Evolutionary conservation across 2,888 invertebrate species (phyloP).

Genomic region (Calameuta pallipes): DNA sequence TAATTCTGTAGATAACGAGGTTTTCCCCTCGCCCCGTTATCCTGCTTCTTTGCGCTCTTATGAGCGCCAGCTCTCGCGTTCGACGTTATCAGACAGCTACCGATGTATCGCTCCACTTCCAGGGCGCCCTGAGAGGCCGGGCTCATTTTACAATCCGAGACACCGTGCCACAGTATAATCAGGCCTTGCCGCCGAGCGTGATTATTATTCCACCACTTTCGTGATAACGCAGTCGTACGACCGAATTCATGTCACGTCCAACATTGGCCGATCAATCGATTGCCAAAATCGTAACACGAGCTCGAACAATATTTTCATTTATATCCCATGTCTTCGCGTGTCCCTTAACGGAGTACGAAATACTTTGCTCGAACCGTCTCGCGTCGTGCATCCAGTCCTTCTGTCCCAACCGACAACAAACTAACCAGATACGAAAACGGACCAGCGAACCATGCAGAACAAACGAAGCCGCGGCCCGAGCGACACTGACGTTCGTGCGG

Average conservation of each 20-base stretch:
- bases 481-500: conserved; percentile 57
- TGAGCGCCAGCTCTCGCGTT: conserved; percentile 43
- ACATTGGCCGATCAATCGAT: neutral
- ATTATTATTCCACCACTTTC: neutral
- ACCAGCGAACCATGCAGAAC: neutral
- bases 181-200: neutral
- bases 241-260: neutral
- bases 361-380: neutral
- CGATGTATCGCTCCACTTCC: conserved; percentile 75
- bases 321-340: conserved; percentile 17
- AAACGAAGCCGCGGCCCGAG: conserved; percentile 55
- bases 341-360: neutral
- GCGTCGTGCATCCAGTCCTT: neutral
- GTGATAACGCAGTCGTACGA: neutral
- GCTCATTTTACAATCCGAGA: conserved; percentile 73
- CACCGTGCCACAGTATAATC: conserved; percentile 26
- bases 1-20: conserved; percentile 35
- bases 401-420: neutral
- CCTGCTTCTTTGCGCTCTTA: conserved; percentile 20
- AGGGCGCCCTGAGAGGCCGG: conserved; percentile 74
- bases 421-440: conserved; percentile 1
- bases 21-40: conserved; percentile 27
- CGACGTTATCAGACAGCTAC: conserved; percentile 72
- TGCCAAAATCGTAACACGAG: neutral
- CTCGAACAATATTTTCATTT: neutral